Evolutionary conservation across 2,888 invertebrate species (phyloP).

Genomic region (Dyspetes luteomarginatus): DNA sequence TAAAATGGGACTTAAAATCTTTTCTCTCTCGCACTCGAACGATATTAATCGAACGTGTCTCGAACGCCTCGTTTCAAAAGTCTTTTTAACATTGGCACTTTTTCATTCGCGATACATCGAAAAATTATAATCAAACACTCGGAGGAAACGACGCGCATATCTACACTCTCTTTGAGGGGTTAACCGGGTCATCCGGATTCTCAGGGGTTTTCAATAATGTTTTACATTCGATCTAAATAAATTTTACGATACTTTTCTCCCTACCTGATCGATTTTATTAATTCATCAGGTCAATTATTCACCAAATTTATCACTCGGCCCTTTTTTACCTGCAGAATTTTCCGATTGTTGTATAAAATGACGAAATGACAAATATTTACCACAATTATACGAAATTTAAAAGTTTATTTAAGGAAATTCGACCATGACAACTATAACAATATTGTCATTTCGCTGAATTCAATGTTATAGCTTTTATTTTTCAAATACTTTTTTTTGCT

Average conservation of each 20-base stretch:
- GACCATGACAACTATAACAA: too few relatives aligned
- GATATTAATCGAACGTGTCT: background rate
- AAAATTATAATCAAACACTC: conserved; percentile 38
- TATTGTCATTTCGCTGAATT: too few relatives aligned
- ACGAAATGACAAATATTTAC: too few relatives aligned
- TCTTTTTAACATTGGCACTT: background rate
- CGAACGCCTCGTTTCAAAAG: background rate
- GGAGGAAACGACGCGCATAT: conserved; percentile 53
- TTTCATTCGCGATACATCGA: conserved; percentile 26
- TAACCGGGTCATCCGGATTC: conserved; percentile 54
- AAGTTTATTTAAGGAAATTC: too few relatives aligned
- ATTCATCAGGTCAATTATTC: background rate
- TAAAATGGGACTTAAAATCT: too few relatives aligned
- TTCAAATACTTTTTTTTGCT: too few relatives aligned
- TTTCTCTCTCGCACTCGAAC: background rate
- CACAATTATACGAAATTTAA: too few relatives aligned
- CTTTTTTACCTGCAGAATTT: too few relatives aligned
- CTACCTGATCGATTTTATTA: background rate
- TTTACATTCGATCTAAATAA: background rate
- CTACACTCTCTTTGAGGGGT: conserved; percentile 37
- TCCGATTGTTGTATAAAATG: too few relatives aligned
- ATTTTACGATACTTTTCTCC: background rate
- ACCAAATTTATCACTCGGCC: too few relatives aligned
- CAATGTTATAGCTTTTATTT: too few relatives aligned
- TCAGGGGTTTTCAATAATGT: conserved; percentile 48